Evolutionary conservation across 2,888 invertebrate species (phyloP).

Genomic region (Melangyna quadrimaculata): DNA sequence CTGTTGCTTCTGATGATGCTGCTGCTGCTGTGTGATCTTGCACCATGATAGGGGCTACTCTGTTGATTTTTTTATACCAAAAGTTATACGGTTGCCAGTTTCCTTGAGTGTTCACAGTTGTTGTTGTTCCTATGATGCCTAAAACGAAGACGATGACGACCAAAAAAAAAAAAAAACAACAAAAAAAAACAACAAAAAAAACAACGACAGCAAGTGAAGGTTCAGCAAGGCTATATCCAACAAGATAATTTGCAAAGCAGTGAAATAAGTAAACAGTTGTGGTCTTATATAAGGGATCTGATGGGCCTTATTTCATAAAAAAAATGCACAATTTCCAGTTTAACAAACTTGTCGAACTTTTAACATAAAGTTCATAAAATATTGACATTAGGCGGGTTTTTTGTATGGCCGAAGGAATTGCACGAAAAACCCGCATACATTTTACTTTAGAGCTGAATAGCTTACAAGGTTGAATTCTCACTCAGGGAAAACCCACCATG

Average conservation of each 20-base stretch:
- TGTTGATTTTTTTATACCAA: slow-evolving; percentile 5
- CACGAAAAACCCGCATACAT: no score
- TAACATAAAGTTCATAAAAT: no score
- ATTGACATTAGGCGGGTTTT: no score
- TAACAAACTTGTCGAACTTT: no score
- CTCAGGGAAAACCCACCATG: no score
- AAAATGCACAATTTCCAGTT: no score
- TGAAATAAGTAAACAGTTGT: neutral
- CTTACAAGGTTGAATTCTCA: no score
- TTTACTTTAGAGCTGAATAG: no score
- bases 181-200: slow-evolving; percentile 5
- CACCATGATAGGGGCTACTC: slow-evolving; percentile 43
- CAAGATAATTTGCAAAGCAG: slow-evolving; percentile 67
- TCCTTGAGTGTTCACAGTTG: neutral
- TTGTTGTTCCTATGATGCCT: neutral
- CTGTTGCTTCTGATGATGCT: slow-evolving; percentile 24
- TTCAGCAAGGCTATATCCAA: slow-evolving; percentile 67
- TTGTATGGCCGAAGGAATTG: no score
- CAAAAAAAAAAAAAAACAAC: neutral
- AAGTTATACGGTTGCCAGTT: slow-evolving; percentile 15
- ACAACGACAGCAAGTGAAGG: slow-evolving; percentile 42
- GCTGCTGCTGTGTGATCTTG: slow-evolving; percentile 67
- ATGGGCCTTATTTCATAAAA: neutral
- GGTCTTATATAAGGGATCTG: neutral
- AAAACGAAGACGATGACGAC: neutral